Percentiles rank a stretch among this genome's conserved stretches.
These are phyloP conservation scores for Orthosia gothica DNA, from an alignment of 2,888 invertebrate genomes.

Conservation along the genomic window DNA sequence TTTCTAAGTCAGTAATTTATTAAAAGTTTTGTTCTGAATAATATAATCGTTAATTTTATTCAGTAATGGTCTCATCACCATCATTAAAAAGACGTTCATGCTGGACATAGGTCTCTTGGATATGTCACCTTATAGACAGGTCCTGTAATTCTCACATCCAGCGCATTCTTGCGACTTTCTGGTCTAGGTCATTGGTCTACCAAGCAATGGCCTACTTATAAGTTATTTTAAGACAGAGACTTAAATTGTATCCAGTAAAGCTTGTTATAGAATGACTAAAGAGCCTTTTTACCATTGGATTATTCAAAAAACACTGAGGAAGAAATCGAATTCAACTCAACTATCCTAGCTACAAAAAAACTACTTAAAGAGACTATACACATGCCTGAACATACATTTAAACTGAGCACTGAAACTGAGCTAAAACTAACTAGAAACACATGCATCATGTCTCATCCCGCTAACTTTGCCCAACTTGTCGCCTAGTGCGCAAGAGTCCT, in stretches of 20 bases:
- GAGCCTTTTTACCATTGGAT: too few species aligned
- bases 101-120: too few species aligned
- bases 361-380: constrained; percentile 2
- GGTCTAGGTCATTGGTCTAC: too few species aligned
- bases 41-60: too few species aligned
- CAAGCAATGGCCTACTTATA: too few species aligned
- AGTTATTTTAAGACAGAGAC: not conserved
- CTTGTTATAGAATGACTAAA: not conserved
- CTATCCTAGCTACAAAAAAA: not conserved
- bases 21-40: not conserved
- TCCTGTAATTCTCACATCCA: too few species aligned
- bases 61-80: too few species aligned
- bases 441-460: constrained; percentile 42
- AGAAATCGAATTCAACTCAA: not conserved
- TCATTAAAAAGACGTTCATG: too few species aligned
- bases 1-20: not conserved
- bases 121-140: too few species aligned
- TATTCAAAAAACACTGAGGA: not conserved
- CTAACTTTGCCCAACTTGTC: constrained; percentile 66
- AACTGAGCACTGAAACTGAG: constrained; percentile 33
- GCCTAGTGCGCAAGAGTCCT: constrained; percentile 56
- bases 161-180: too few species aligned
- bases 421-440: constrained; percentile 36
- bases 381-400: constrained; percentile 5
- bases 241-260: not conserved